Evolutionary conservation across 2,888 invertebrate species (phyloP).

Genomic region (Protonemura montana): DNA sequence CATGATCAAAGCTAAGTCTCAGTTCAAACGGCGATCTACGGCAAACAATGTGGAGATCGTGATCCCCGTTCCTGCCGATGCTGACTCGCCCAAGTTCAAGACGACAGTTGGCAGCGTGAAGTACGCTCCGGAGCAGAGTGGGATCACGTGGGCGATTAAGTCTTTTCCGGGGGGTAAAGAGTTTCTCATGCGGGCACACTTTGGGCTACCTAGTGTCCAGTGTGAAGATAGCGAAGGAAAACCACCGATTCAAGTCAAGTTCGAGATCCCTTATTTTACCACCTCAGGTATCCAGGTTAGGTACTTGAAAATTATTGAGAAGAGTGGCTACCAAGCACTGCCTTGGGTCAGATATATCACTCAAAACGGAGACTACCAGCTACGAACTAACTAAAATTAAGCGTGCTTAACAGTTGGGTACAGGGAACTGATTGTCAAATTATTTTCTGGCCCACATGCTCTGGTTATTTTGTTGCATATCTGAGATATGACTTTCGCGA

Average conservation of each 20-base stretch:
- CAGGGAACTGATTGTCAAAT: conserved; percentile 7
- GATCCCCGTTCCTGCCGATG: conserved; percentile 95
- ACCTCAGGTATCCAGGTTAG: conserved; percentile 97
- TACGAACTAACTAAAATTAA: conserved; percentile 81
- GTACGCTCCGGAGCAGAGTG: conserved; percentile 96
- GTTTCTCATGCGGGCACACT: conserved; percentile 97
- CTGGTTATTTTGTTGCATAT: background rate
- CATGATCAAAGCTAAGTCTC: conserved; percentile 99
- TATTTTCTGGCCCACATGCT: background rate
- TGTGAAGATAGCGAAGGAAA: conserved; percentile 94
- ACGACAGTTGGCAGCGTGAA: conserved; percentile 96
- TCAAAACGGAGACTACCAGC: conserved; percentile 97
- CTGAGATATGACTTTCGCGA: background rate
- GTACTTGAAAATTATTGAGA: conserved; percentile 97
- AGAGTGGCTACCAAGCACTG: conserved; percentile 97
- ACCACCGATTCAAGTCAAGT: conserved; percentile 98
- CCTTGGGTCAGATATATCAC: conserved; percentile 99
- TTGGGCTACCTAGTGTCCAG: conserved; percentile 94
- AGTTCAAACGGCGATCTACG: conserved; percentile 96
- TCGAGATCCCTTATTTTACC: conserved; percentile 99
- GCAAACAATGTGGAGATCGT: conserved; percentile 99
- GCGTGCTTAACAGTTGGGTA: conserved; percentile 19
- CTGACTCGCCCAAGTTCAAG: conserved; percentile 98
- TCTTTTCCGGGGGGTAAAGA: conserved; percentile 98
- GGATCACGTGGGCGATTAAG: conserved; percentile 97